Percentiles rank a stretch among this genome's conserved stretches.
phyloP scores from a whole-genome alignment of 1,140 invertebrate species.

The Achatina immaculata region DNA sequence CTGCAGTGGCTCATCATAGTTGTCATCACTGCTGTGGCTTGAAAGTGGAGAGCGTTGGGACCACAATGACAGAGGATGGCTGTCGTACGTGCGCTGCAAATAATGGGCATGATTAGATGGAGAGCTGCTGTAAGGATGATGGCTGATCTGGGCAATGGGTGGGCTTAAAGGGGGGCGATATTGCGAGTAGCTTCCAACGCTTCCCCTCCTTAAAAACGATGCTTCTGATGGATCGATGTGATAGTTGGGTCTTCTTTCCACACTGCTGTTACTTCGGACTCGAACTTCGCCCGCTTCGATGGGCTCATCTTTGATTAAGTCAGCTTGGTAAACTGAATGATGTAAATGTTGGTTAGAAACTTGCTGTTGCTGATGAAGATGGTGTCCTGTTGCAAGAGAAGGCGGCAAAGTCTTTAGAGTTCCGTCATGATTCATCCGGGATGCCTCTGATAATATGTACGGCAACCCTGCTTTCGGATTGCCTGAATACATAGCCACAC shows the following conservation, averaged over 20 bases:
- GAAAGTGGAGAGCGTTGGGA: conserved; percentile 33
- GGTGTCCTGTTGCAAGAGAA: background rate
- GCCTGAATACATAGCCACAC: conserved; percentile 35
- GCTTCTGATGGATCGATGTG: conserved; percentile 7
- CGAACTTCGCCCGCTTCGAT: conserved; percentile 27
- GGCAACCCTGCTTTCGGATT: conserved; percentile 23
- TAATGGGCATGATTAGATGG: background rate
- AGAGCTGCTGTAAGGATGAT: background rate
- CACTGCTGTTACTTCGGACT: conserved; percentile 20
- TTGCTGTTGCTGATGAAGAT: conserved; percentile 13
- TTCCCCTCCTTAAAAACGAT: background rate
- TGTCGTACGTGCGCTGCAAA: background rate
- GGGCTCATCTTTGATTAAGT: conserved; percentile 17
- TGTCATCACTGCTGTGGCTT: conserved; percentile 45
- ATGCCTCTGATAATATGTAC: conserved; percentile 34
- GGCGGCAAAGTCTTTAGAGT: background rate
- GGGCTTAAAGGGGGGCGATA: conserved; percentile 22
- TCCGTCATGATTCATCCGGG: background rate
- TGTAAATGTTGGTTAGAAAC: conserved; percentile 5
- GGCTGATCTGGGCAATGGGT: background rate
- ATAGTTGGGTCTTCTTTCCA: conserved; percentile 15
- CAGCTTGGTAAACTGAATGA: background rate
- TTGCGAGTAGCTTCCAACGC: conserved; percentile 30
- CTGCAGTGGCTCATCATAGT: conserved; percentile 47
- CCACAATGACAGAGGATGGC: background rate